phyloP scores from a whole-genome alignment of 2,888 invertebrate genomes.

The Pollenia labialis region DNA sequence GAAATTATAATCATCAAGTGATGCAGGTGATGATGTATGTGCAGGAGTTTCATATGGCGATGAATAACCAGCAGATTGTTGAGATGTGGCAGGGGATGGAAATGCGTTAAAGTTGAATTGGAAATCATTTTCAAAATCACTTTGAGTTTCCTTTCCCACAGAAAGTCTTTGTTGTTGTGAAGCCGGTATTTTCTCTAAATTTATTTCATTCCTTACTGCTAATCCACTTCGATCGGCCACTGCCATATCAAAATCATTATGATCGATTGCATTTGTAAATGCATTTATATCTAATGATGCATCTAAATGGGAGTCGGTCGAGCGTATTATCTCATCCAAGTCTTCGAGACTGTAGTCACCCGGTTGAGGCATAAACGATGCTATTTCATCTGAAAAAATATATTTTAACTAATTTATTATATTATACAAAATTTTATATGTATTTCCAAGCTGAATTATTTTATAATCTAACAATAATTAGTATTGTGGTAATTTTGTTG shows the following conservation, averaged over 20 bases:
- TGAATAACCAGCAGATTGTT: conserved; percentile 58
- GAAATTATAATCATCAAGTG: conserved; percentile 75
- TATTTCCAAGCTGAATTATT: not conserved
- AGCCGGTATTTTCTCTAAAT: conserved; percentile 41
- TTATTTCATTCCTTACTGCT: not conserved
- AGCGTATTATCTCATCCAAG: conserved; percentile 80
- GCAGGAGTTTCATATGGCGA: conserved; percentile 68
- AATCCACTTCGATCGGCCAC: conserved; percentile 42
- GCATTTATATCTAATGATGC: conserved; percentile 77
- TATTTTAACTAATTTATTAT: conserved; percentile 10
- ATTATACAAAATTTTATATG: not conserved
- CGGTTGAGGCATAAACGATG: conserved; percentile 77
- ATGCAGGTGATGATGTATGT: conserved; percentile 73
- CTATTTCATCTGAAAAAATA: conserved; percentile 77
- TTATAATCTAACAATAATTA: too few species aligned
- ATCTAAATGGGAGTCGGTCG: conserved; percentile 78
- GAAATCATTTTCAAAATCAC: conserved; percentile 65
- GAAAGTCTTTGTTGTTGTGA: conserved; percentile 2
- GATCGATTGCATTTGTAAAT: conserved; percentile 46
- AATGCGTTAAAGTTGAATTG: conserved; percentile 74
- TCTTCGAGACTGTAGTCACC: conserved; percentile 79
- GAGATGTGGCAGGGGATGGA: conserved; percentile 74
- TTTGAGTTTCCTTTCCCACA: conserved; percentile 36
- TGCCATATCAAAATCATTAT: conserved; percentile 58
- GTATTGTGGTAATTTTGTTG: too few species aligned